These are phyloP conservation scores for Chironomus tentans DNA, from an alignment of 2,888 invertebrate genomes.

Conservation along the genomic window DNA sequence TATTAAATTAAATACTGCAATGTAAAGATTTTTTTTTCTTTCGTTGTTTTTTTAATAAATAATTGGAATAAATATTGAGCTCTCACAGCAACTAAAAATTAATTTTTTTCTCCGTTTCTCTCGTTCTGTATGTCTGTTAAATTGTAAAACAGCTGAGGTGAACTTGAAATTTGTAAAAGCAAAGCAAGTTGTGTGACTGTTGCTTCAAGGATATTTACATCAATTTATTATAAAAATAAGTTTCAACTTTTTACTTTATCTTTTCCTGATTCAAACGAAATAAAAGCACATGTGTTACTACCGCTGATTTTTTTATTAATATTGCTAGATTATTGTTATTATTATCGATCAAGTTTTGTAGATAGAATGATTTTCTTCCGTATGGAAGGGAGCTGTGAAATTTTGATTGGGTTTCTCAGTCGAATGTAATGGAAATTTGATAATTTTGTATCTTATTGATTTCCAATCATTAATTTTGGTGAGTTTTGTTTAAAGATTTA, in stretches of 20 bases:
- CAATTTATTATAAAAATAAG: neutral
- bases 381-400: too few relatives aligned
- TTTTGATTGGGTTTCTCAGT: too few relatives aligned
- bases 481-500: too few relatives aligned
- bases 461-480: too few relatives aligned
- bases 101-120: neutral
- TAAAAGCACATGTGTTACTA: too few relatives aligned
- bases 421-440: too few relatives aligned
- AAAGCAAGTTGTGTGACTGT: neutral
- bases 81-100: neutral
- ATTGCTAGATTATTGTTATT: too few relatives aligned
- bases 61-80: neutral
- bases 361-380: too few relatives aligned
- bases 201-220: neutral
- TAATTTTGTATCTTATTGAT: too few relatives aligned
- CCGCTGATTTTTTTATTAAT: too few relatives aligned
- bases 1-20: conserved; percentile 23
- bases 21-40: neutral
- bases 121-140: neutral
- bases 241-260: neutral
- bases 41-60: neutral
- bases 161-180: neutral
- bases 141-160: neutral
- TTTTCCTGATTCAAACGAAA: neutral
- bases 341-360: too few relatives aligned